Evolutionary conservation across 2,797 vertebrate species (phyloP), one percentile per base, ranked within the genome.

Genomic region (Picus viridis): DNA sequence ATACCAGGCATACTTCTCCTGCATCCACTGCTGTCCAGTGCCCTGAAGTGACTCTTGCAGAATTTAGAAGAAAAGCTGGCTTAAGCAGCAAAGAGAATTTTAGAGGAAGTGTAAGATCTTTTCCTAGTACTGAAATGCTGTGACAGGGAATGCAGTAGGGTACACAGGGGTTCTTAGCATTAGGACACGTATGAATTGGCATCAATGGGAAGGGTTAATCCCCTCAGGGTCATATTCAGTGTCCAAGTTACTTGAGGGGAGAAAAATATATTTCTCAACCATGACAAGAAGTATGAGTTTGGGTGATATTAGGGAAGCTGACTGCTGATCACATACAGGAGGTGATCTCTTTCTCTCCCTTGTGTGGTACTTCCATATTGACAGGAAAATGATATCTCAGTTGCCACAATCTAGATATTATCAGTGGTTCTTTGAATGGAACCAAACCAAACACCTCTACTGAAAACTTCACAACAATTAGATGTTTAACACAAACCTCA

Each of bases 11-110:
- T 22, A 10, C 4, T 34, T 24, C n/a, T 63, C 2, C 67, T 69
- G 30, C 29, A 32, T 43, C n/a, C 64, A 5, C 16, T 69, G 17
- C 45, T 41, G 63, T 11, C 24, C 69, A 75, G 24, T 27, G 23
- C 29, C 32, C 63, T 70, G 20, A 72, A 45, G 27, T 7, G 13
- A 23, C 17, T 68, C 24, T 23, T 73, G 15, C 45, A 71, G 65
- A 91, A 73, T 80, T 29, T 85, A 56, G 63, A 39, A 5, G n/a
- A 64, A 70, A 75, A 12, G 10, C 14, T 88, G n/a, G 12, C 49
- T 78, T 90, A 76, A 91, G 57, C 71, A 89, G 45, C 18, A 54
- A 11, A 54, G 47, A 80, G 47, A 86, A 32, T 58, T 81, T 83
- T 85, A 67, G 45, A 41, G 49, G 34, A 68, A 12, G 34, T 61